A percentile compares a stretch with the other conserved stretches of the same genome.
phyloP scores from a whole-genome alignment of 2,113 vertebrate species.

The Cinclus mexicanus region DNA sequence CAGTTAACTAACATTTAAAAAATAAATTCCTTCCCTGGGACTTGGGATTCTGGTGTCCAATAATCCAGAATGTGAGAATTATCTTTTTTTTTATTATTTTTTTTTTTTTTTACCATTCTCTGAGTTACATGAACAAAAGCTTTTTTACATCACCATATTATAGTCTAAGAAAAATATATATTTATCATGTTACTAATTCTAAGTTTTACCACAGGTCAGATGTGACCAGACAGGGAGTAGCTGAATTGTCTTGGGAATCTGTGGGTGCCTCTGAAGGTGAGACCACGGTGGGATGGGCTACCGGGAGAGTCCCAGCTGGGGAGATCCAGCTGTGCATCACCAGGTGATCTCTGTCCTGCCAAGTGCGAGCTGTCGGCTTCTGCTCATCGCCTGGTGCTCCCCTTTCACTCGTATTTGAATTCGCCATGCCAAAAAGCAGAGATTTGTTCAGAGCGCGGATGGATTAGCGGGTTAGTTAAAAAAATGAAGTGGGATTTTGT shows the following conservation, averaged over 20 bases:
- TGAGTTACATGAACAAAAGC: too few species aligned
- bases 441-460: accelerated
- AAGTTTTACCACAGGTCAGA: neutral
- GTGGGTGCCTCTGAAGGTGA: neutral
- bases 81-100: too few species aligned
- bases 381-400: neutral
- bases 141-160: too few species aligned
- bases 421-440: neutral
- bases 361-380: neutral
- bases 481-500: neutral
- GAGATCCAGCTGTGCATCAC: neutral
- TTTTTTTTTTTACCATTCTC: too few species aligned
- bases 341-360: neutral
- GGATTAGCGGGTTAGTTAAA: neutral
- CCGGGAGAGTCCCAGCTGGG: neutral
- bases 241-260: neutral
- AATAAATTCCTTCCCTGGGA: too few species aligned
- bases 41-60: too few species aligned
- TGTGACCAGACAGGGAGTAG: neutral
- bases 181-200: too few species aligned
- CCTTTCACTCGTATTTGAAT: neutral
- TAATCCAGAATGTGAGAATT: too few species aligned
- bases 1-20: too few species aligned
- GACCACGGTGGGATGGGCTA: too few species aligned
- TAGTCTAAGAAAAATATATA: too few species aligned